Conservation (phyloP, 2,888 invertebrate genomes). For the Halictus ligatus region DNA sequence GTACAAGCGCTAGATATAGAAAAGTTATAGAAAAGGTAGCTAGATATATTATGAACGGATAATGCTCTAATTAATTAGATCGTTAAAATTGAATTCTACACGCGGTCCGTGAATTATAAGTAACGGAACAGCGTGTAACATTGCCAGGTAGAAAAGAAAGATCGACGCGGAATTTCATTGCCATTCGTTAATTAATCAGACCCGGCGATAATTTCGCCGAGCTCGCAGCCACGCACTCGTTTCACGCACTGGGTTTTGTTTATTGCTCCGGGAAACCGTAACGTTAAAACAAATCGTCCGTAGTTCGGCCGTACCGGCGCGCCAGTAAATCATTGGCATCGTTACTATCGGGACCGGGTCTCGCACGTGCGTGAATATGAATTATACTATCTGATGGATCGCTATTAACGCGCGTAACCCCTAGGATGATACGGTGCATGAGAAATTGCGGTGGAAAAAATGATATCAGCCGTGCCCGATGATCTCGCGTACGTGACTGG, state of each 20-base stretch:
- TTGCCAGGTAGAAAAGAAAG: neutral
- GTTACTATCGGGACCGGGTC: conserved; percentile 65
- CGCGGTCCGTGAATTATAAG: neutral
- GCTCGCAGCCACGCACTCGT: conserved; percentile 53
- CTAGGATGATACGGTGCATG: conserved; percentile 38
- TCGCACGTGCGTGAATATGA: conserved; percentile 73
- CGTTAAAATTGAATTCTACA: neutral
- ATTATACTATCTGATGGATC: conserved; percentile 77
- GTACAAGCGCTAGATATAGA: too few relatives aligned
- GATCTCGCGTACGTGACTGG: neutral
- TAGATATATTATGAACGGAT: too few relatives aligned
- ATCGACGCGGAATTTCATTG: conserved; percentile 62
- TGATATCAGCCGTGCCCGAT: conserved; percentile 1
- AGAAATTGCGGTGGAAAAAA: conserved; percentile 54
- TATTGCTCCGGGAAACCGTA: conserved; percentile 67
- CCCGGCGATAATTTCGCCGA: conserved; percentile 64
- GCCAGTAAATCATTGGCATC: conserved; percentile 66
- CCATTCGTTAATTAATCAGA: conserved; percentile 75
- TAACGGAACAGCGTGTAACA: neutral
- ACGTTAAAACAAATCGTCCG: conserved; percentile 75
- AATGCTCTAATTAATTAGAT: neutral
- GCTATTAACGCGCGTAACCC: conserved; percentile 67
- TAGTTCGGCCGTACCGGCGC: conserved; percentile 47
- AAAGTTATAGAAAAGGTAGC: too few relatives aligned
- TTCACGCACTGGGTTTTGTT: conserved; percentile 65